phyloP scores from a whole-genome alignment of 2,797 vertebrate genomes.

The Anas bernieri region DNA sequence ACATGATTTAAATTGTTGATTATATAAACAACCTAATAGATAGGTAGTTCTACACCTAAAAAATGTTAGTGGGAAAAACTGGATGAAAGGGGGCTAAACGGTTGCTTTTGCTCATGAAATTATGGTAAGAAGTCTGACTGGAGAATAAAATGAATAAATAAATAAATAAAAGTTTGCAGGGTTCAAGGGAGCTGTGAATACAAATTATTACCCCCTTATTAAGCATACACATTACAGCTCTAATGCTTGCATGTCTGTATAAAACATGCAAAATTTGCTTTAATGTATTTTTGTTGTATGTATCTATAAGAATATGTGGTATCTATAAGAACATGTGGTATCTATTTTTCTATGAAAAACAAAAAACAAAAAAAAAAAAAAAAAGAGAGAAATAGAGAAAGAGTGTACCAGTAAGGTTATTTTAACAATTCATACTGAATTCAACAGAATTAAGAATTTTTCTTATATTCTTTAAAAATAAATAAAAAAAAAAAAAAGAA shows the following conservation, averaged over 20 bases:
- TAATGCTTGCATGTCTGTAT: background rate
- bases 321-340: background rate
- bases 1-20: background rate
- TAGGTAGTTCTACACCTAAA: background rate
- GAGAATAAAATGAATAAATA: background rate
- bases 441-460: background rate
- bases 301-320: background rate
- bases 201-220: background rate
- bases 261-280: background rate
- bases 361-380: background rate
- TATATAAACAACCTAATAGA: background rate
- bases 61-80: background rate
- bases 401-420: background rate
- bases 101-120: background rate
- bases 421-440: background rate
- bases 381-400: background rate
- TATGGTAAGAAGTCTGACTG: background rate
- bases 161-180: background rate
- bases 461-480: background rate
- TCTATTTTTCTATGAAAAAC: background rate
- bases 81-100: background rate
- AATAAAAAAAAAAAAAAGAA: background rate
- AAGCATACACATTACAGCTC: background rate
- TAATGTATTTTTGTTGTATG: accelerated
- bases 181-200: background rate